These are phyloP conservation scores for Pectinophora gossypiella DNA, from an alignment of 1,140 invertebrate genomes.

Conservation along the genomic window DNA sequence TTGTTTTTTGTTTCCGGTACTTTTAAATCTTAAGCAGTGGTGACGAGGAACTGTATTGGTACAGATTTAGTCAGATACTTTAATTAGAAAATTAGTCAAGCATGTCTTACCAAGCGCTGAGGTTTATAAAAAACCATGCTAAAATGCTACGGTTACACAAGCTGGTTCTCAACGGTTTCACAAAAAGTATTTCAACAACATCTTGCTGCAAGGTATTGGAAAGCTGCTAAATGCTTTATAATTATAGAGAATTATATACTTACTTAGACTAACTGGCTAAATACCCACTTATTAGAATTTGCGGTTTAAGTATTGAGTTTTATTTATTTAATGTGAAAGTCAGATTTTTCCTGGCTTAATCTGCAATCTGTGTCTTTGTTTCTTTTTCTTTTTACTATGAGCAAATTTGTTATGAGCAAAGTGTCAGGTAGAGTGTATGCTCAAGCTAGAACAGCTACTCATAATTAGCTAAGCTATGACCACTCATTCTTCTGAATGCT, in stretches of 20 bases:
- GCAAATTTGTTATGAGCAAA: no score
- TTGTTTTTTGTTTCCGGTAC: constrained; percentile 50
- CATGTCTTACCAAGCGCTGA: constrained; percentile 48
- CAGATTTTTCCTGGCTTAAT: no score
- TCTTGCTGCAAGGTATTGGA: constrained; percentile 57
- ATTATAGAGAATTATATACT: not conserved
- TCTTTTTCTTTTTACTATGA: no score
- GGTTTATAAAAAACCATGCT: constrained; percentile 37
- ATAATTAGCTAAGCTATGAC: no score
- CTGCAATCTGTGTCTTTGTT: no score
- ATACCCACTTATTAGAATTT: no score
- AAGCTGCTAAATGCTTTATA: constrained; percentile 17
- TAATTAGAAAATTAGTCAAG: constrained; percentile 31
- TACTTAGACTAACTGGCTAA: no score
- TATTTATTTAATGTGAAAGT: not conserved
- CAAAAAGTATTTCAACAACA: constrained; percentile 60
- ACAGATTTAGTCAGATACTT: constrained; percentile 25
- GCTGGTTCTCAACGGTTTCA: constrained; percentile 29
- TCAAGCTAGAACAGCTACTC: no score
- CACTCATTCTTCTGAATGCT: no score
- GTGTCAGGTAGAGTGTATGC: no score
- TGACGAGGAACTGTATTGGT: constrained; percentile 56
- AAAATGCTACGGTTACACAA: constrained; percentile 40
- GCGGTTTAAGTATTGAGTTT: no score
- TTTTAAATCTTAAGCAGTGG: constrained; percentile 37